phyloP scores from a whole-genome alignment of 2,797 vertebrate genomes.

The Serranus cabrilla region DNA sequence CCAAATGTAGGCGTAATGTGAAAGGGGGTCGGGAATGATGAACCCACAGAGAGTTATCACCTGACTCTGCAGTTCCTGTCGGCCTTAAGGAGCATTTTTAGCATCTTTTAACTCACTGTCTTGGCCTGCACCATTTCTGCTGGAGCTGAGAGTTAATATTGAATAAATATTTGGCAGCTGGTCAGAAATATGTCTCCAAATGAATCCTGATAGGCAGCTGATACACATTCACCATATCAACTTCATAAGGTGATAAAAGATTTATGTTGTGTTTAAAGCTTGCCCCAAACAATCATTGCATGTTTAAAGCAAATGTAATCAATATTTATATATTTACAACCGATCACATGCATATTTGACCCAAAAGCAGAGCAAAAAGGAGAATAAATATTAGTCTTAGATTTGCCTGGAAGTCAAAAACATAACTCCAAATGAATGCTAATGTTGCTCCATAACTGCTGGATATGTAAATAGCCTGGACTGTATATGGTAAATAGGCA shows the following conservation, averaged over 20 bases:
- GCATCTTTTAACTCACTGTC: background rate
- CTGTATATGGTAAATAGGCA: too few relatives aligned
- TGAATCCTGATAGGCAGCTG: background rate
- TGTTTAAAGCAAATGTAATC: slow-evolving; percentile 1
- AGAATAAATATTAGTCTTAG: background rate
- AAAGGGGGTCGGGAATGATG: background rate
- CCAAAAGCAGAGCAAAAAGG: background rate
- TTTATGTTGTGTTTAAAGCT: background rate
- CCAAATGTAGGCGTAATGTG: background rate
- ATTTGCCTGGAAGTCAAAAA: background rate
- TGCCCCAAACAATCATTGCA: background rate
- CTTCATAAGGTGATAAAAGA: background rate
- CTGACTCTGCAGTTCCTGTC: background rate
- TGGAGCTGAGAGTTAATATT: background rate
- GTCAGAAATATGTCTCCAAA: background rate
- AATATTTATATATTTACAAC: background rate
- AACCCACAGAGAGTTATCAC: slow-evolving; percentile 7
- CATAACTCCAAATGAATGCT: background rate
- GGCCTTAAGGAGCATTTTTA: background rate
- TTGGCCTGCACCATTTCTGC: background rate
- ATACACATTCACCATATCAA: background rate
- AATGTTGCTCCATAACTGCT: background rate
- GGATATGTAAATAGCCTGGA: background rate
- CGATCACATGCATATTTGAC: background rate
- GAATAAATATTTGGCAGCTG: background rate